Percentiles rank a stretch among this genome's conserved stretches.
phyloP scores from a whole-genome alignment of 2,797 vertebrate species.

The Pyrrhura leucotis region DNA sequence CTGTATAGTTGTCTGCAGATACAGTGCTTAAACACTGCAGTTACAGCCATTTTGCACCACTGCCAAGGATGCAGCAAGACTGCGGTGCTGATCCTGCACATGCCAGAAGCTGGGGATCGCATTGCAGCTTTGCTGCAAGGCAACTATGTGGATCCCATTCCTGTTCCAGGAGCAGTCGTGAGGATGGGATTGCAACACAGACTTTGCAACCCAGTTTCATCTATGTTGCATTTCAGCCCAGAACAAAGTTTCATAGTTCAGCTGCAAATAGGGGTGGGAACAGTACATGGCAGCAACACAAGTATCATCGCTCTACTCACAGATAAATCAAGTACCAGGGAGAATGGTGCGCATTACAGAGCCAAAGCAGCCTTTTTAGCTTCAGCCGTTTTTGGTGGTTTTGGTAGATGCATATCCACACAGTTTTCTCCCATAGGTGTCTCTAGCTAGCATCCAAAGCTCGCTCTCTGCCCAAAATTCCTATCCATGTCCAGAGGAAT shows the following conservation, averaged over 20 bases:
- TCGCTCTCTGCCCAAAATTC: background rate
- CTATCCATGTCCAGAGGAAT: background rate
- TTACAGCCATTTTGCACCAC: background rate
- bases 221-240: background rate
- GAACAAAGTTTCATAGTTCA: background rate
- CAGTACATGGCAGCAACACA: background rate
- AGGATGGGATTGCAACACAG: background rate
- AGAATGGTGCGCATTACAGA: background rate
- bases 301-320: background rate
- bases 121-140: background rate
- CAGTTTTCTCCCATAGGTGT: background rate
- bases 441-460: background rate
- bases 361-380: background rate
- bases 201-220: background rate
- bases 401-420: background rate
- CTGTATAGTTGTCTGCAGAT: background rate
- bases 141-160: background rate
- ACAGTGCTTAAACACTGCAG: background rate
- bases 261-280: background rate
- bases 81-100: background rate
- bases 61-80: constrained; percentile 37
- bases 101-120: rapidly evolving
- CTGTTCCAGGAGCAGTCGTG: background rate
- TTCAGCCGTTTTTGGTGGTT: background rate
- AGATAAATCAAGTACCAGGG: background rate